A percentile compares a stretch with the other conserved stretches of the same genome.
Evolutionary conservation across 2,113 vertebrate genomes (phyloP).

Genomic region (Actenoides lindsayi): DNA sequence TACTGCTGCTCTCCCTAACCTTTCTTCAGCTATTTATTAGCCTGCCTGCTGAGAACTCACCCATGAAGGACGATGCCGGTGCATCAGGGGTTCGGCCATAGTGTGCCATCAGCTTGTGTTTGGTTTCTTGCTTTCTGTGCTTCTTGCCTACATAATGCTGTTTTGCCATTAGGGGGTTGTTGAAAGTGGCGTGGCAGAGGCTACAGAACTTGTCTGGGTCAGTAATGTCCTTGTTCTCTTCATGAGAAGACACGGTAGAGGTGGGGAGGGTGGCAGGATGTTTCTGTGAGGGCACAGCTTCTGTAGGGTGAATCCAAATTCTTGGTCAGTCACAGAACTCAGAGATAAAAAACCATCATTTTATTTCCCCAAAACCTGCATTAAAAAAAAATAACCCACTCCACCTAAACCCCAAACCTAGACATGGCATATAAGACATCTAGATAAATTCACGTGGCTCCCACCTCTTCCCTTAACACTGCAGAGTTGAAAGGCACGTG

Average conservation of each 20-base stretch:
- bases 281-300: constrained; percentile 56
- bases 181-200: constrained; percentile 95
- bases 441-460: neutral
- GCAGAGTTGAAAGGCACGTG: neutral
- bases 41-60: constrained; percentile 61
- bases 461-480: neutral
- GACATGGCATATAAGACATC: neutral
- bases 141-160: constrained; percentile 97
- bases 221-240: constrained; percentile 63
- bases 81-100: constrained; percentile 84
- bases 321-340: neutral
- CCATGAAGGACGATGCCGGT: constrained; percentile 68
- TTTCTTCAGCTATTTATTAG: neutral
- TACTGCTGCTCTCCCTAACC: neutral
- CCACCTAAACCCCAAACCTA: neutral
- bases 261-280: constrained; percentile 55
- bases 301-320: constrained; percentile 43
- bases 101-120: constrained; percentile 93
- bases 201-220: constrained; percentile 93
- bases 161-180: constrained; percentile 94
- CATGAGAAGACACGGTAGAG: constrained; percentile 35
- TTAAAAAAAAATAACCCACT: neutral
- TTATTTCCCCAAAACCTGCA: neutral
- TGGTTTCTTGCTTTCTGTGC: constrained; percentile 94
- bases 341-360: neutral